Evolutionary conservation across 2,888 invertebrate genomes (phyloP).

Genomic region (Leucophenga maculata): DNA sequence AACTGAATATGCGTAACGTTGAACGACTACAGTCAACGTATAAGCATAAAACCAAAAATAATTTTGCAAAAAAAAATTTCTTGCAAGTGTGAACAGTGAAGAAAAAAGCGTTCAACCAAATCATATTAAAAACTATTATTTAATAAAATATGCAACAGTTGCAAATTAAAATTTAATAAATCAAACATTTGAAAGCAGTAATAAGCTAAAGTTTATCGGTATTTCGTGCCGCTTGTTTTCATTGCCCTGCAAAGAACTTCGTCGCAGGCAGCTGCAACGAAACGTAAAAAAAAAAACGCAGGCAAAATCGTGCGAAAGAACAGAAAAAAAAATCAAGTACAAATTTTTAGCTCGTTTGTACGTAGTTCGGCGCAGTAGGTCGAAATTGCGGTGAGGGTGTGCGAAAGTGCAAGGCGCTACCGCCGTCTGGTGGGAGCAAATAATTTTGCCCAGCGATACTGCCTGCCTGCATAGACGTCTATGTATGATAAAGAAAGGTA

Average conservation of each 20-base stretch:
- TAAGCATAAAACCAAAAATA: not conserved
- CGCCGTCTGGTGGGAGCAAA: not conserved
- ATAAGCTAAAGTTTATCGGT: not conserved
- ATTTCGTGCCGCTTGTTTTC: not conserved
- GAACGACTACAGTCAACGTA: not conserved
- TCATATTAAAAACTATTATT: not conserved
- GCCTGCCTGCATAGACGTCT: not conserved
- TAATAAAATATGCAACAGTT: not conserved
- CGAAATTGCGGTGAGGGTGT: conserved; percentile 4
- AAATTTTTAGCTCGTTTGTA: no score
- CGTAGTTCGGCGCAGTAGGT: no score
- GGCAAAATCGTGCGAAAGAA: not conserved
- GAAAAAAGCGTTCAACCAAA: not conserved
- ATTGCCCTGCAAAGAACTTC: not conserved
- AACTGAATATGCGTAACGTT: no score
- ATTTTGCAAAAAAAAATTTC: not conserved
- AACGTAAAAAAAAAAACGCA: not conserved
- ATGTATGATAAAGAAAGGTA: conserved; percentile 7
- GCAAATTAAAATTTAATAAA: not conserved
- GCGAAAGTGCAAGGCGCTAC: not conserved
- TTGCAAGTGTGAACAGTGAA: not conserved
- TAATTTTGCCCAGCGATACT: not conserved
- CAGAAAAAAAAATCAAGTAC: not conserved
- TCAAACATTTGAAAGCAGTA: not conserved
- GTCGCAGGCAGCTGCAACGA: conserved; percentile 1